A percentile compares a stretch with the other conserved stretches of the same genome.
Evolutionary conservation across 1,140 invertebrate species (phyloP).

Genomic region (Drosophila triauraria): DNA sequence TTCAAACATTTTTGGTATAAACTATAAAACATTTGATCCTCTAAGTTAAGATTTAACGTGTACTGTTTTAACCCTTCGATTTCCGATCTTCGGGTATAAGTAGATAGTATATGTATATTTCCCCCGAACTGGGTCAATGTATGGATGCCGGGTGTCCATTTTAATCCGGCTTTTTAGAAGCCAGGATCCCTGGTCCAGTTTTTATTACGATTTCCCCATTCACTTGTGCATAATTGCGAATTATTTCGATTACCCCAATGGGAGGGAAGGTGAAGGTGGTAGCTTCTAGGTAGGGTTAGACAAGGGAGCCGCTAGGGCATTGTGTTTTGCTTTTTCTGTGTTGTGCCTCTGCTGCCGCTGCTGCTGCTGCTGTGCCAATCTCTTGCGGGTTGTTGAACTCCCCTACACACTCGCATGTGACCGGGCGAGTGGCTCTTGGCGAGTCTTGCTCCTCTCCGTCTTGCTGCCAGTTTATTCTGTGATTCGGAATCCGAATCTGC

Average conservation of each 20-base stretch:
- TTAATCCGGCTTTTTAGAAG: conserved; percentile 5
- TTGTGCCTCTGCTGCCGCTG: conserved; percentile 17
- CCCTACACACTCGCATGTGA: conserved; percentile 54
- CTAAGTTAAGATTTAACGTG: too few species aligned
- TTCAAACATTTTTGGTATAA: not conserved
- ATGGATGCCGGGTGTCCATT: conserved; percentile 5
- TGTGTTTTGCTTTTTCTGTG: conserved; percentile 41
- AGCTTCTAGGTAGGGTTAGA: conserved; percentile 4
- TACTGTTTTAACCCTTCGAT: conserved; percentile 6
- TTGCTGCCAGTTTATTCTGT: conserved; percentile 19
- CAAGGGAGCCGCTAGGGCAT: conserved; percentile 18
- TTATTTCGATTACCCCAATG: conserved; percentile 4
- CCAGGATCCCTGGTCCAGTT: not conserved
- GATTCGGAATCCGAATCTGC: conserved; percentile 55
- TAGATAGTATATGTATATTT: not conserved
- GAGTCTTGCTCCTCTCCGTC: conserved; percentile 30
- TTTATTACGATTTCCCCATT: conserved; percentile 26
- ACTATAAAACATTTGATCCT: not conserved
- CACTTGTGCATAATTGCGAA: conserved; percentile 34
- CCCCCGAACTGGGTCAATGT: conserved; percentile 27
- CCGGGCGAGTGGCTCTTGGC: conserved; percentile 71
- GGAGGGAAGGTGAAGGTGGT: not conserved
- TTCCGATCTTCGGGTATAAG: not conserved
- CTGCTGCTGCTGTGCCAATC: conserved; percentile 57
- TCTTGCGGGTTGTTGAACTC: conserved; percentile 70